A percentile compares a stretch with the other conserved stretches of the same genome.
Evolutionary conservation across 92 coral and sea anemone genomes (phyloP).

Genomic region (Anthopleura xanthogrammica): DNA sequence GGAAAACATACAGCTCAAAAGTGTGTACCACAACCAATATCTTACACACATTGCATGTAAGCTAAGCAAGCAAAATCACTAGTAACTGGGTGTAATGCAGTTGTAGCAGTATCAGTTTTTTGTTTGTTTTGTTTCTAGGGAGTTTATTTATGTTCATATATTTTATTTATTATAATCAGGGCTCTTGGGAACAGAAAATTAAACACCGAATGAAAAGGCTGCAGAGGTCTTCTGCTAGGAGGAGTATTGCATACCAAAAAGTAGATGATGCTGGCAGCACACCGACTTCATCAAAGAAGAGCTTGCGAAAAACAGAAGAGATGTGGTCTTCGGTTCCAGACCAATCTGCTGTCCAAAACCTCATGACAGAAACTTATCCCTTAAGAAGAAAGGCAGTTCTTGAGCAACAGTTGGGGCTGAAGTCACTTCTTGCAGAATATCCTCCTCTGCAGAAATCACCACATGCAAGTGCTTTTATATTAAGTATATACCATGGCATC

Average conservation of each 20-base stretch:
- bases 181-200: slow-evolving; percentile 47
- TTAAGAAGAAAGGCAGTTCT: slow-evolving; percentile 22
- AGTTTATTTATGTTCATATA: not conserved
- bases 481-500: not conserved
- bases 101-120: not conserved
- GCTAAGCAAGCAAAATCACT: not conserved
- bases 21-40: not conserved
- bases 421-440: slow-evolving; percentile 17
- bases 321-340: slow-evolving; percentile 18
- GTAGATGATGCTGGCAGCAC: not conserved
- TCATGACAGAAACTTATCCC: slow-evolving; percentile 36
- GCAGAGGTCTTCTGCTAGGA: slow-evolving; percentile 30
- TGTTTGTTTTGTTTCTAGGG: not conserved
- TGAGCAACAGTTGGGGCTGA: slow-evolving; percentile 27
- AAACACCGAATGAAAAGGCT: slow-evolving; percentile 43
- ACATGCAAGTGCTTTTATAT: slow-evolving; percentile 38
- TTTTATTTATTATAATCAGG: slow-evolving; percentile 29
- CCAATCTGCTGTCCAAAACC: slow-evolving; percentile 30
- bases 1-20: not conserved
- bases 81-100: not conserved
- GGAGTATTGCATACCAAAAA: not conserved
- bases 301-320: not conserved
- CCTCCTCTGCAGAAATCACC: slow-evolving; percentile 38
- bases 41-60: slow-evolving; percentile 1
- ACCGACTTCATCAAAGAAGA: slow-evolving; percentile 11